Evolutionary conservation across 1,140 invertebrate genomes (phyloP).

Genomic region (Psix sp.): DNA sequence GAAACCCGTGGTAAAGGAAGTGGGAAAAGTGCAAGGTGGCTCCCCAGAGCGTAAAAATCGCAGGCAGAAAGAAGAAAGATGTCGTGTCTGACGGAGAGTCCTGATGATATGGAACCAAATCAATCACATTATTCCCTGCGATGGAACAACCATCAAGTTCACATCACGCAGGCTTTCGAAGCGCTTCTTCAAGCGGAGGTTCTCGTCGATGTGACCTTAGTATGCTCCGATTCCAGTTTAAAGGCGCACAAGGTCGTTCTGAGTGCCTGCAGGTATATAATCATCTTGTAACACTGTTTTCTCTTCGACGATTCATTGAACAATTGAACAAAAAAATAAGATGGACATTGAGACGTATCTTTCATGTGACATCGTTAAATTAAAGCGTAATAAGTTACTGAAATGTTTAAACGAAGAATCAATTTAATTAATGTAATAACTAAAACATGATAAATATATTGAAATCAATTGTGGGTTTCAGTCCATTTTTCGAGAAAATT

Average conservation of each 20-base stretch:
- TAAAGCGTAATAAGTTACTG: no score
- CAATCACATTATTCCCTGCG: constrained; percentile 91
- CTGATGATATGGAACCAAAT: constrained; percentile 75
- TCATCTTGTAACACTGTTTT: no score
- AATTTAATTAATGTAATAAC: not conserved
- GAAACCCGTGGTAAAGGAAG: constrained; percentile 44
- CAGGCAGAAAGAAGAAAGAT: constrained; percentile 66
- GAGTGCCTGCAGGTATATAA: constrained; percentile 85
- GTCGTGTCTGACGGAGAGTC: constrained; percentile 71
- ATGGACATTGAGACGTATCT: no score
- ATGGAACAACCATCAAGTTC: constrained; percentile 94
- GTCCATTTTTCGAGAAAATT: constrained; percentile 91
- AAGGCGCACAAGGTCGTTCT: constrained; percentile 93
- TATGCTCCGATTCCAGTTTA: constrained; percentile 88
- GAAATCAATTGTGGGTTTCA: no score
- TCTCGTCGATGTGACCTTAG: constrained; percentile 91
- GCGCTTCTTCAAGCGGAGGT: constrained; percentile 88
- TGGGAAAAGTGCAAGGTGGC: constrained; percentile 65
- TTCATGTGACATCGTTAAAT: no score
- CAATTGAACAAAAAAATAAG: no score
- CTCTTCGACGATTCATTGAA: no score
- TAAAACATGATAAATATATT: constrained; percentile 29
- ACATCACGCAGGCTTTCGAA: constrained; percentile 91
- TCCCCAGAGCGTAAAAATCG: constrained; percentile 57
- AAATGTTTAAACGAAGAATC: no score